These are phyloP conservation scores for Spongilla lacustris DNA, from an alignment of 37 sponge, comb jelly and placozoan genomes.

Conservation along the genomic window DNA sequence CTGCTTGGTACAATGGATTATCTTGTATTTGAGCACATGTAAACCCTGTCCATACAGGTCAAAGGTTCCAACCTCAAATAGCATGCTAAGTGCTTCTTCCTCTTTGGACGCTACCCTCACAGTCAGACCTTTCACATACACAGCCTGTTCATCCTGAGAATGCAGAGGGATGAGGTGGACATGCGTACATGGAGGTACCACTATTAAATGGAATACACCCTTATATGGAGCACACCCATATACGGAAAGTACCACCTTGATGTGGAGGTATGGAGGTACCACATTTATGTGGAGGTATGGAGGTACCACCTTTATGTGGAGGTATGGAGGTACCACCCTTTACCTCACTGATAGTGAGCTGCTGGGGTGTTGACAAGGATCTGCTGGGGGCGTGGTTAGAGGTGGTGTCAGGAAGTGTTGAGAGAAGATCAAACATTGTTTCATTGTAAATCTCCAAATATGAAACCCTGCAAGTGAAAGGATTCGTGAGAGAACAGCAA, in stretches of 20 bases:
- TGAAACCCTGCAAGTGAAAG: conserved; percentile 70
- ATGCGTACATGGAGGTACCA: too few relatives aligned
- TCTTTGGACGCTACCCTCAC: conserved; percentile 71
- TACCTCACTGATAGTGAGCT: conserved; percentile 70
- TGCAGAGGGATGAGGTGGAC: background rate
- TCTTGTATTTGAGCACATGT: too few relatives aligned
- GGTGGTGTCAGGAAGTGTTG: conserved; percentile 50
- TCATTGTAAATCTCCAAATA: conserved; percentile 99
- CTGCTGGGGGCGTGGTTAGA: background rate
- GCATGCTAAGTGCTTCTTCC: conserved; percentile 95
- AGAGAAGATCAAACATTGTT: conserved; percentile 81
- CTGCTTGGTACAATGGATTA: too few relatives aligned
- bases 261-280: too few relatives aligned
- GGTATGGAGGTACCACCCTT: too few relatives aligned
- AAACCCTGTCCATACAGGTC: background rate
- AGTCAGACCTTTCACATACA: conserved; percentile 88
- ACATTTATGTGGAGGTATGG: too few relatives aligned
- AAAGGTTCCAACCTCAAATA: conserved; percentile 83
- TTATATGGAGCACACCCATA: too few relatives aligned
- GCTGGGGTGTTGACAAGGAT: conserved; percentile 5
- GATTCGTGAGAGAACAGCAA: too few relatives aligned
- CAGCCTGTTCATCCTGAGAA: conserved; percentile 49
- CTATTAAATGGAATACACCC: too few relatives aligned
- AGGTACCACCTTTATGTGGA: too few relatives aligned
- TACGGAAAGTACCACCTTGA: too few relatives aligned